A percentile compares a stretch with the other conserved stretches of the same genome.
Evolutionary conservation across 1,140 invertebrate genomes (phyloP).

Genomic region (Arion vulgaris): DNA sequence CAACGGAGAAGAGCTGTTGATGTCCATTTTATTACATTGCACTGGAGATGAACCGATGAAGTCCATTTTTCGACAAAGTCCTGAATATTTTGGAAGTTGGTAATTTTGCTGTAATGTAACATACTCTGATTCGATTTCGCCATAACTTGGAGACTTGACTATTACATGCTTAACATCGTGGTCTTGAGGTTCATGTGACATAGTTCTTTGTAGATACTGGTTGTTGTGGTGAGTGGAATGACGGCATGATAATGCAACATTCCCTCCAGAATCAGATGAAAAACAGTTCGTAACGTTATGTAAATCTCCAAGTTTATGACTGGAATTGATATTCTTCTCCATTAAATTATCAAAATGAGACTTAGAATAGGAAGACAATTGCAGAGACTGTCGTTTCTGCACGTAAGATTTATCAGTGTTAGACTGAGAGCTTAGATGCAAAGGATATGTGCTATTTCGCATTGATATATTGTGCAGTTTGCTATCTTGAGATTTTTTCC

Average conservation of each 20-base stretch:
- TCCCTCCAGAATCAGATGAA: neutral
- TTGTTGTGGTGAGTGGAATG: too few species aligned
- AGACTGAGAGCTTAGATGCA: neutral
- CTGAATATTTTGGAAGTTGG: neutral
- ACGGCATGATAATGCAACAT: neutral
- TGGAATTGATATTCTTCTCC: neutral
- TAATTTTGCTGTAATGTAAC: conserved; percentile 16
- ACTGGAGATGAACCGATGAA: neutral
- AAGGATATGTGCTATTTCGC: neutral
- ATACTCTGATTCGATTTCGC: conserved; percentile 32
- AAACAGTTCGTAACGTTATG: neutral
- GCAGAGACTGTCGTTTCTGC: neutral
- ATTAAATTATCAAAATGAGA: neutral
- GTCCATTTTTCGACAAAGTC: conserved; percentile 7
- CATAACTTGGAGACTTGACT: neutral
- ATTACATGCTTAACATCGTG: neutral
- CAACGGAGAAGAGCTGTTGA: neutral
- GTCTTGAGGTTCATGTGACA: conserved; percentile 13
- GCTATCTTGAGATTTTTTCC: too few species aligned
- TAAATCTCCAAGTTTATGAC: neutral
- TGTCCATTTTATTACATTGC: neutral
- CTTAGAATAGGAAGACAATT: neutral
- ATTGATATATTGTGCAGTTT: neutral
- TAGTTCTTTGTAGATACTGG: conserved; percentile 5
- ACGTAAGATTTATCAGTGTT: neutral